Conservation (phyloP, 2,888 invertebrate genomes). For the Ophion slaviceki region DNA sequence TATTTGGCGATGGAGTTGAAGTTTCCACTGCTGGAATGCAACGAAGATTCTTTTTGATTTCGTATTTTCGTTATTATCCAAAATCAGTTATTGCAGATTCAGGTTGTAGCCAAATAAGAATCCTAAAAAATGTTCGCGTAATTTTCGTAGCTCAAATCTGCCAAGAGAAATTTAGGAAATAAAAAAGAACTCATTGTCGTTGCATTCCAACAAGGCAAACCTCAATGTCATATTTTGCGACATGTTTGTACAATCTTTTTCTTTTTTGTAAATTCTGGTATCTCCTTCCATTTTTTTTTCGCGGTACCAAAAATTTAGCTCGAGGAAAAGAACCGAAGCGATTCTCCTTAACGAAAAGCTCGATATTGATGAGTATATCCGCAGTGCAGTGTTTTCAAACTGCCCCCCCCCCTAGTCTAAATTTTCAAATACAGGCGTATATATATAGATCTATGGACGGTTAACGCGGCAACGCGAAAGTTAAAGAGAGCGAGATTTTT, state of each 20-base stretch:
- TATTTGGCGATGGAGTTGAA: no score
- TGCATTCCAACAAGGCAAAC: no score
- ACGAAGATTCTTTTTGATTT: no score
- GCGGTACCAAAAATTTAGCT: neutral
- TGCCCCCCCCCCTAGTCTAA: slow-evolving; percentile 13
- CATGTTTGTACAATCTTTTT: neutral
- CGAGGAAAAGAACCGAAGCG: slow-evolving; percentile 11
- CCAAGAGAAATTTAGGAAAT: no score
- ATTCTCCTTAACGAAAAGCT: slow-evolving; percentile 38
- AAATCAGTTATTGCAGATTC: no score
- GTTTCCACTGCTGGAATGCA: no score
- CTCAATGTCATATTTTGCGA: no score
- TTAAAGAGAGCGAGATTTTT: slow-evolving; percentile 18
- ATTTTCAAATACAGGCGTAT: neutral
- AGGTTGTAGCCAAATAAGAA: no score
- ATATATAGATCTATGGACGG: neutral
- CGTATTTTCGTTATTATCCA: no score
- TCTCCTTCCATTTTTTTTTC: neutral
- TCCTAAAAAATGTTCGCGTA: no score
- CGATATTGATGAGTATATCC: slow-evolving; percentile 42
- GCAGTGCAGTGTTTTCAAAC: slow-evolving; percentile 59
- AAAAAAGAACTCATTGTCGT: no score
- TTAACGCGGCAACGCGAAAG: slow-evolving; percentile 6
- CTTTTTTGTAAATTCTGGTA: slow-evolving; percentile 1
- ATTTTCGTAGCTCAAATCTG: no score